Evolutionary conservation across 2,888 invertebrate species (phyloP).

Genomic region (Meteorus colon): DNA sequence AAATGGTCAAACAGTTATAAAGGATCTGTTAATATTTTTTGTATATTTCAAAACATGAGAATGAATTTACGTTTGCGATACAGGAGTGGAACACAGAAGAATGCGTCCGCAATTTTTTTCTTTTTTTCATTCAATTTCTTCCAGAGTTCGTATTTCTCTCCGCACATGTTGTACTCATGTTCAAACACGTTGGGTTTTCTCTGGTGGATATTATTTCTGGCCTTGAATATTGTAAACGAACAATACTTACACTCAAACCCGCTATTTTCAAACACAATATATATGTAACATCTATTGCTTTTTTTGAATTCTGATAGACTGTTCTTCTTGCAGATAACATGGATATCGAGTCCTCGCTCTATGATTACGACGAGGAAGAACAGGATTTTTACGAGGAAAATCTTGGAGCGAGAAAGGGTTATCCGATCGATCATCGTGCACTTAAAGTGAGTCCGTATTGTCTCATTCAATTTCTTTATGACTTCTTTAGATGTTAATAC

Average conservation of each 20-base stretch:
- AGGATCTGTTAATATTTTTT: too few species aligned
- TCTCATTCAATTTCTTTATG: too few species aligned
- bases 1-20: too few species aligned
- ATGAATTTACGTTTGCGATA: background rate
- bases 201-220: background rate
- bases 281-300: too few species aligned
- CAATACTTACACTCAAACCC: too few species aligned
- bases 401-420: constrained; percentile 70
- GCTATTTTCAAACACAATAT: too few species aligned
- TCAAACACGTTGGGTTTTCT: constrained; percentile 1
- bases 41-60: too few species aligned
- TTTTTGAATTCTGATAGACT: too few species aligned
- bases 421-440: constrained; percentile 69
- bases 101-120: background rate
- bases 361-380: constrained; percentile 82
- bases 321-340: constrained; percentile 62
- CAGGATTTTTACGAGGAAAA: constrained; percentile 82
- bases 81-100: background rate
- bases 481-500: too few species aligned
- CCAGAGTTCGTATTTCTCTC: constrained; percentile 4
- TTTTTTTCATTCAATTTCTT: background rate
- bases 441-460: constrained; percentile 63
- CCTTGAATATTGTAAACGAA: too few species aligned
- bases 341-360: constrained; percentile 72
- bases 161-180: constrained; percentile 28